Evolutionary conservation across 2,113 vertebrate genomes (phyloP).

Genomic region (Datnioides undecimradiatus): DNA sequence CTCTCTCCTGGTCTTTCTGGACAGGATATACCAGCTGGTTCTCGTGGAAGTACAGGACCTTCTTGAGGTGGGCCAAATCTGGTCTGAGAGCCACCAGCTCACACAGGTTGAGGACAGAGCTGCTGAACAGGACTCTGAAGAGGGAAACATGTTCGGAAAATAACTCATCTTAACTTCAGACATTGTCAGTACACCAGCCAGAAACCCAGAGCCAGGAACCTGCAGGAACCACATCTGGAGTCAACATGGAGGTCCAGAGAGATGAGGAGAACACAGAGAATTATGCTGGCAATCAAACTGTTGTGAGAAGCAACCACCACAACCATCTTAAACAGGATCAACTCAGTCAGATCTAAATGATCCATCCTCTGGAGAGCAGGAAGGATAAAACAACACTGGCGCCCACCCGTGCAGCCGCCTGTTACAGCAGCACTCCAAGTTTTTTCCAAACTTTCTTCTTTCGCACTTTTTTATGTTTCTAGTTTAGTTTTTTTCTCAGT

Average conservation of each 20-base stretch:
- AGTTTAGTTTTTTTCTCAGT: no score
- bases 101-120: conserved; percentile 95
- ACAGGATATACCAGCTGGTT: conserved; percentile 96
- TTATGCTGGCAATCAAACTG: neutral
- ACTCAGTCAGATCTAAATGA: no score
- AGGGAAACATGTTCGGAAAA: conserved; percentile 54
- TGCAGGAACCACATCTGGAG: neutral
- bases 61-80: conserved; percentile 91
- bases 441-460: no score
- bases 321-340: no score
- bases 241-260: neutral
- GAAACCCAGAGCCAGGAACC: neutral
- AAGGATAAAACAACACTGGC: no score
- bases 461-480: no score
- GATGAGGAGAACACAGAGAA: neutral
- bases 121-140: conserved; percentile 91
- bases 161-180: neutral
- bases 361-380: no score
- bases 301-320: neutral
- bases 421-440: no score
- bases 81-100: conserved; percentile 93
- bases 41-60: conserved; percentile 98
- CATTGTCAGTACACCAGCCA: neutral
- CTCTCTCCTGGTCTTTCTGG: conserved; percentile 91
- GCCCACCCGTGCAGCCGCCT: no score